Evolutionary conservation across 2,888 invertebrate genomes (phyloP).

Genomic region (Sphaeridia pumilis): DNA sequence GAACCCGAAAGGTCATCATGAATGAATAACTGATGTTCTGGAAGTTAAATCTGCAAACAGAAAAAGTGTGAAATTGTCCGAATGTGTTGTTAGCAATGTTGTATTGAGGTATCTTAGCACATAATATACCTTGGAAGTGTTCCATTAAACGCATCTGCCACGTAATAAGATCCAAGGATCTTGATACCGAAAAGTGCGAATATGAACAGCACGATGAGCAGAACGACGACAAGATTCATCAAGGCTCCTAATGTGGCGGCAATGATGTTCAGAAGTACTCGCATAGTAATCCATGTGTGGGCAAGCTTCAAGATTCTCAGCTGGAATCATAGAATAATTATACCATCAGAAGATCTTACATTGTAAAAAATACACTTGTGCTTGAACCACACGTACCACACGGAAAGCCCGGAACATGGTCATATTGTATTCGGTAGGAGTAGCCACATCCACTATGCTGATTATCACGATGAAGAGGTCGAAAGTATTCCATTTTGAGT

Average conservation of each 20-base stretch:
- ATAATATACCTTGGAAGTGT: too few species aligned
- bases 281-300: constrained; percentile 74
- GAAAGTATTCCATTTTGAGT: not conserved
- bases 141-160: constrained; percentile 73
- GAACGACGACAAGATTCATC: constrained; percentile 86
- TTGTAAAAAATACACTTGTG: too few species aligned
- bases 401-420: not conserved
- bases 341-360: too few species aligned
- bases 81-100: too few species aligned
- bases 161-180: constrained; percentile 83
- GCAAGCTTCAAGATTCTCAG: not conserved
- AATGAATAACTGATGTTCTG: constrained; percentile 94
- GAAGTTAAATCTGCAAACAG: constrained; percentile 73
- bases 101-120: too few species aligned
- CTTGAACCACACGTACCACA: not conserved
- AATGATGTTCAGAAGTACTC: constrained; percentile 87
- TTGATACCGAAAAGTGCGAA: constrained; percentile 97
- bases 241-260: constrained; percentile 90
- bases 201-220: constrained; percentile 92
- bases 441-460: not conserved
- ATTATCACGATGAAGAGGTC: not conserved
- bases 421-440: not conserved
- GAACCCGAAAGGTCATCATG: constrained; percentile 95
- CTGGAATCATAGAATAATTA: not conserved
- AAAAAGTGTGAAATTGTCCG: not conserved